Base-by-base conservation (phyloP, 2,113 vertebrate genomes). In the Cisticola juncidis region DNA sequence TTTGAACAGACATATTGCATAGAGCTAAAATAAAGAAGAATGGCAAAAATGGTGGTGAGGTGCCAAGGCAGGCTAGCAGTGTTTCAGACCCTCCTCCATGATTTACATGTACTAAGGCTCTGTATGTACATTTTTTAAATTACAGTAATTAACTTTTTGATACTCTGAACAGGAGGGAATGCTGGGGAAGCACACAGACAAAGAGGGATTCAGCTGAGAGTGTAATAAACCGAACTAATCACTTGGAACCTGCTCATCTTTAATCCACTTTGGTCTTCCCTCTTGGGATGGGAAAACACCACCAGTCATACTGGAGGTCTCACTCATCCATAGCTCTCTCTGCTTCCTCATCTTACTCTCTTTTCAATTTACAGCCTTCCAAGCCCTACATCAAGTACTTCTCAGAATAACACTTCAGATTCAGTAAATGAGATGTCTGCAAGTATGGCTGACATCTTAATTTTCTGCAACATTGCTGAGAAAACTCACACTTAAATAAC, bases 151-250 rank as follows among this genome's bases (percentile, higher is more conserved):
- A 88, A 88, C 69, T 88, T 90, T 69, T 90, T 81, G 61, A 72
- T 91, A 91, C 58, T 86, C 38, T 70, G 76, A 77, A 94, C 38
- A 70, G 81, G 60, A 78, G 33, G 50, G 26, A 66, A 90, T 81
- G 25, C 81, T 81, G 47, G 13, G 42, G 42, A 70, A 66, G 47
- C 33, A 69, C 28, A 65, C 2, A 81, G 47, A 60, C 53, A 58
- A 28, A 65, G 64, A 69, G 11, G 15, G 50, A 90, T 86, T 86
- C 58, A 91, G n/a, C 28, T 73, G 50, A 84, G 89, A 89, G 76
- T 86, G 64, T 66, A 94, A 96, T 92, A 84, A 94, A 78, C 33
- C 73, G 68, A 94, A 81, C 56, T 81, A 88, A 92, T 86, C 72
- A 54, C 65, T 83, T 84, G 91, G 86, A 96, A 92, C 53, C 21